Percentiles rank a stretch among this genome's conserved stretches.
phyloP scores from a whole-genome alignment of 1,140 invertebrate species.

The Hylaeus volcanicus region DNA sequence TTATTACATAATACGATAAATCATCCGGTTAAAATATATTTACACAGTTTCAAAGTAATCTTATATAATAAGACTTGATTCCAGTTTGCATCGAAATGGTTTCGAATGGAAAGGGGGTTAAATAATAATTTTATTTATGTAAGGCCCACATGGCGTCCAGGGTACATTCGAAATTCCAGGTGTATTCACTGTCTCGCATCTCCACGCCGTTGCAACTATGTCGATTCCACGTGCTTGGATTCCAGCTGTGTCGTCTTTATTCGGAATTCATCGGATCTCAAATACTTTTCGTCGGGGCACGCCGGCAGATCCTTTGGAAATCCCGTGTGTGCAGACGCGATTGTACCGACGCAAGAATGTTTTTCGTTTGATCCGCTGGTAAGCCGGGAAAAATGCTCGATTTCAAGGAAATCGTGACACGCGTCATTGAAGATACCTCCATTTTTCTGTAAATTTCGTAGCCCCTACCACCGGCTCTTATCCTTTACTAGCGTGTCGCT shows the following conservation, averaged over 20 bases:
- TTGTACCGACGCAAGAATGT: slow-evolving; percentile 31
- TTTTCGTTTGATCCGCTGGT: slow-evolving; percentile 34
- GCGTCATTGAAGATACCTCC: background rate
- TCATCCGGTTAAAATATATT: no score
- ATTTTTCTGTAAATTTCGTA: slow-evolving; percentile 14
- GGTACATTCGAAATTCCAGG: slow-evolving; percentile 13
- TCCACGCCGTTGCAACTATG: background rate
- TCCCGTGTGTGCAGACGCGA: slow-evolving; percentile 15
- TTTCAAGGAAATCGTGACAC: slow-evolving; percentile 28
- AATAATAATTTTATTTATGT: no score
- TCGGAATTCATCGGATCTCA: slow-evolving; percentile 46
- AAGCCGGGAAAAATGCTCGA: slow-evolving; percentile 27
- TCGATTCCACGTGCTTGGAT: slow-evolving; percentile 1
- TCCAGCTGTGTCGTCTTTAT: slow-evolving; percentile 28
- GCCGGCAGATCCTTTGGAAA: slow-evolving; percentile 27
- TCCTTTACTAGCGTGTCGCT: background rate
- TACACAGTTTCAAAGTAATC: no score
- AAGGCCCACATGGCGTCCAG: no score
- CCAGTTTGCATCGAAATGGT: no score
- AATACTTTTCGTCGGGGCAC: slow-evolving; percentile 33
- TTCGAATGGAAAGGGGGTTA: no score
- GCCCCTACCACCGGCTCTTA: background rate
- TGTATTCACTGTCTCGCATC: slow-evolving; percentile 11
- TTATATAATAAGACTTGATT: no score
- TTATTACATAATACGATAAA: no score